Conservation (phyloP, 2,797 vertebrate genomes). For the Micrastur ruficollis region DNA sequence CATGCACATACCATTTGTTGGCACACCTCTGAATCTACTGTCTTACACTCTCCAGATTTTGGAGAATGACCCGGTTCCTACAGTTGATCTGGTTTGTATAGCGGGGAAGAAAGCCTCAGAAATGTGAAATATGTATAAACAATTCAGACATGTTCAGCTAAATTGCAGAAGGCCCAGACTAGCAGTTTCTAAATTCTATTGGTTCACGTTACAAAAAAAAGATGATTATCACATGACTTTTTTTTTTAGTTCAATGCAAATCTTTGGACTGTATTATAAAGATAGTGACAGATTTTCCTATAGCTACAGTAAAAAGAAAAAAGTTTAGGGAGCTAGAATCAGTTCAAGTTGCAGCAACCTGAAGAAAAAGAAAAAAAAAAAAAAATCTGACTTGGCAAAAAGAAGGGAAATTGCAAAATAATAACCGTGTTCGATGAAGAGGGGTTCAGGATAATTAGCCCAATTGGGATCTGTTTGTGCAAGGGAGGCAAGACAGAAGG, state of each 20-base stretch:
- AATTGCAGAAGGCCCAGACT: neutral
- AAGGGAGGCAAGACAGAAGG: neutral
- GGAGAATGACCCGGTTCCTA: neutral
- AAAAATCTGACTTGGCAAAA: neutral
- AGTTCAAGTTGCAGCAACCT: neutral
- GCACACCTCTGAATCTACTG: neutral
- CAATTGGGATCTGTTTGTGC: neutral
- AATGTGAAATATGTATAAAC: conserved; percentile 40
- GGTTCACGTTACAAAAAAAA: neutral
- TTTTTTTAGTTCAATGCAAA: neutral
- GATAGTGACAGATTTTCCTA: neutral
- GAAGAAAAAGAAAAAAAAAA: neutral
- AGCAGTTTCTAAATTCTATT: neutral
- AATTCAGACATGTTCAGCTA: neutral
- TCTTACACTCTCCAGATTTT: neutral
- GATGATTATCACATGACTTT: neutral
- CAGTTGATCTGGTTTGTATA: neutral
- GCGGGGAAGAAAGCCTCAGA: conserved; percentile 34
- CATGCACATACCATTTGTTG: neutral
- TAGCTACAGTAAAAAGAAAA: neutral
- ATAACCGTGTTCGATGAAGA: fast-evolving
- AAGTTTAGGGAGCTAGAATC: neutral
- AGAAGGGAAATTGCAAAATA: neutral
- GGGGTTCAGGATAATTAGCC: neutral
- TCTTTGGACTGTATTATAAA: neutral